phyloP scores from a whole-genome alignment of 2,888 invertebrate genomes.

The Lepidocyrtoides sp. region DNA sequence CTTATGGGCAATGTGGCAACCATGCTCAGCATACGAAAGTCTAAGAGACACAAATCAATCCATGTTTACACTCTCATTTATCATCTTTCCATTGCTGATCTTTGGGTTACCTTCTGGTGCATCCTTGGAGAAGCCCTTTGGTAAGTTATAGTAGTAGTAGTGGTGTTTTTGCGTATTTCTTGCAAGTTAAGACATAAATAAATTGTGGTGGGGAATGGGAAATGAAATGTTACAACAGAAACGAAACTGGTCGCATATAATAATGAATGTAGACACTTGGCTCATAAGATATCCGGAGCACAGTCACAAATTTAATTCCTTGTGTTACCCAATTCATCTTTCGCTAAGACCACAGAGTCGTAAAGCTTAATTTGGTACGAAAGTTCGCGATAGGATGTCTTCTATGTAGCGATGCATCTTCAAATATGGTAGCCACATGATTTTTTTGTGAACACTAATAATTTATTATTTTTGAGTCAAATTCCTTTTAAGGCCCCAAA shows the following conservation, averaged over 20 bases:
- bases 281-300: not conserved
- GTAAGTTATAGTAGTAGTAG: conserved; percentile 86
- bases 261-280: not conserved
- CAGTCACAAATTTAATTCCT: not conserved
- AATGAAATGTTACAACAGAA: not conserved
- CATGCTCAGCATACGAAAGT: conserved; percentile 90
- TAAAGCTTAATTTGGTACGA: conserved; percentile 37
- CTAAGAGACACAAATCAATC: conserved; percentile 86
- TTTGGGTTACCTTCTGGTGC: conserved; percentile 93
- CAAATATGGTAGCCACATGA: not conserved
- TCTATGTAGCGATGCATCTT: not conserved
- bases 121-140: conserved; percentile 93
- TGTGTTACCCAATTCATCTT: not conserved
- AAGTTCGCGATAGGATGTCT: not conserved
- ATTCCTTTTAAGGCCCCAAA: not conserved
- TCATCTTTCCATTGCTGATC: conserved; percentile 94
- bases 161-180: not conserved
- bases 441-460: conserved; percentile 1
- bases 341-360: not conserved
- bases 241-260: not conserved
- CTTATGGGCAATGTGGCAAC: conserved; percentile 92
- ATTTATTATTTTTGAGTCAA: conserved; percentile 7
- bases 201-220: not conserved
- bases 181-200: not conserved
- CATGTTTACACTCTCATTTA: conserved; percentile 92